Evolutionary conservation across 2,113 vertebrate species (phyloP).

Genomic region (Megaceryle maxima): DNA sequence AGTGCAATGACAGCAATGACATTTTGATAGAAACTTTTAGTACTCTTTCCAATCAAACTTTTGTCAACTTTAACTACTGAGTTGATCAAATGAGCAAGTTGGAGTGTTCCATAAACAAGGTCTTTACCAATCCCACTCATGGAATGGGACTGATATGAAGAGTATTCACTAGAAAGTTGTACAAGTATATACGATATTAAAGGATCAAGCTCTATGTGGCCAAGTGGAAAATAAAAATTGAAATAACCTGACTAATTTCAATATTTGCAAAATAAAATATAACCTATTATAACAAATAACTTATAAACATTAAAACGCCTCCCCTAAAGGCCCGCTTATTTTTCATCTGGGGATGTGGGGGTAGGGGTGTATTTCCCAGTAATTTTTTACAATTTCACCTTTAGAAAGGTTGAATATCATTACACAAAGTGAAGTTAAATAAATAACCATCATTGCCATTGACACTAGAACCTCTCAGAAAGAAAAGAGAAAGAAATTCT

Average conservation of each 20-base stretch:
- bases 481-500: not conserved
- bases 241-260: not conserved
- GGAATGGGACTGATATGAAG: not conserved
- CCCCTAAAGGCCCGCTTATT: not conserved
- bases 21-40: not conserved
- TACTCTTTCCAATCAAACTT: not conserved
- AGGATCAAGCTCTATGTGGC: not conserved
- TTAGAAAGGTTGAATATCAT: not conserved
- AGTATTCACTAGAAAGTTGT: not conserved
- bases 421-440: not conserved
- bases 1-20: not conserved
- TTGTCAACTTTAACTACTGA: not conserved
- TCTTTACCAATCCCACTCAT: not conserved
- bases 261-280: not conserved
- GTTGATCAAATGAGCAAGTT: not conserved
- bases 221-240: not conserved
- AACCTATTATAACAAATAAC: not conserved
- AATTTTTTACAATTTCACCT: not conserved
- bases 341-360: rapidly evolving
- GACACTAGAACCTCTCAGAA: not conserved
- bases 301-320: not conserved
- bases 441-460: not conserved
- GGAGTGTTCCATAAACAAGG: not conserved
- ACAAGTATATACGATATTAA: not conserved
- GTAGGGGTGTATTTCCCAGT: not conserved